Evolutionary conservation across 2,797 vertebrate genomes (phyloP).

Genomic region (Enteromius paludinosus): DNA sequence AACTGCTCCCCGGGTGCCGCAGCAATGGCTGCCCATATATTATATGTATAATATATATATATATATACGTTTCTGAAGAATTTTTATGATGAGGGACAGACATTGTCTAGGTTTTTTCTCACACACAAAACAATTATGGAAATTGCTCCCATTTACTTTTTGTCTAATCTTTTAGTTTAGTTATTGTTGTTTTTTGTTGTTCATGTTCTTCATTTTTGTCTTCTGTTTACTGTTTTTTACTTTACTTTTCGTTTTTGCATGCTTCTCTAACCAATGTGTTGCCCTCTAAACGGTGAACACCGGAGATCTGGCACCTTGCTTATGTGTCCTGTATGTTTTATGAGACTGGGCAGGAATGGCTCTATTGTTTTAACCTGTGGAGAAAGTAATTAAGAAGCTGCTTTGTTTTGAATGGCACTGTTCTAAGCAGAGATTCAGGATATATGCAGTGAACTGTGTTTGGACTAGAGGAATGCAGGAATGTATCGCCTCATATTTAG

Average conservation of each 20-base stretch:
- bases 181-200: not conserved
- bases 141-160: too few species aligned
- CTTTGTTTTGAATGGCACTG: constrained; percentile 58
- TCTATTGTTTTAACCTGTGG: constrained; percentile 53
- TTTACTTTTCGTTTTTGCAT: not conserved
- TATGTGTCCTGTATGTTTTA: constrained; percentile 36
- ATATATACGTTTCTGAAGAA: not conserved
- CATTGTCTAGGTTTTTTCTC: not conserved
- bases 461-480: constrained; percentile 46
- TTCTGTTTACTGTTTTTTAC: not conserved
- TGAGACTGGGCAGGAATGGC: constrained; percentile 30
- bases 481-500: constrained; percentile 58
- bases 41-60: too few species aligned
- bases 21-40: too few species aligned
- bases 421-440: constrained; percentile 39
- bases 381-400: constrained; percentile 43
- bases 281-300: not conserved
- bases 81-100: constrained; percentile 6
- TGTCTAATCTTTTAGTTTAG: not conserved
- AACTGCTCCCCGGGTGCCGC: too few species aligned
- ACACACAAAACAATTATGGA: constrained; percentile 7
- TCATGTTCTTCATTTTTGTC: not conserved
- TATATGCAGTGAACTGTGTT: constrained; percentile 32
- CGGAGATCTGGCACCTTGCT: not conserved
- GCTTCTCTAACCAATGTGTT: not conserved